Base-by-base conservation (phyloP, 2,797 vertebrate species). In the Phoebastria nigripes region DNA sequence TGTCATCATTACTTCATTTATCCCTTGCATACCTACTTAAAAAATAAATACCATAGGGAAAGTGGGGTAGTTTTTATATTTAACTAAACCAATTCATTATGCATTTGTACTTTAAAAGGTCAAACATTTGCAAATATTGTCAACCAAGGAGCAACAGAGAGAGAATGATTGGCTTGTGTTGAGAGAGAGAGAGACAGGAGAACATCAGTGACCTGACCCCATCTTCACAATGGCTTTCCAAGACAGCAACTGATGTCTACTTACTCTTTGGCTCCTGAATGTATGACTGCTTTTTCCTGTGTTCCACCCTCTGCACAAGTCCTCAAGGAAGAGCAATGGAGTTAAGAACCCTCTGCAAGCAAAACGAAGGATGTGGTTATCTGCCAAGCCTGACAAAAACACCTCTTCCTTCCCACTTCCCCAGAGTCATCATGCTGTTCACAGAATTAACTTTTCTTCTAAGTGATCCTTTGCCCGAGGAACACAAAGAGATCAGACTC, bases 161-260 rank as follows among this genome's bases (percentile, higher is more conserved):
- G 10, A 47, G 35, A 54, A 54, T 1, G 4, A 49, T 11, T 1
- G 2, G 22, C 35, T 33, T 24, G 10, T 13, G 5, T 15, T 19
- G 52, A 66, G 37, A 37, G 41, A 35, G 5, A n/a, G 52, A 35
- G 4, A 35, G 63, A n/a, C 9, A 35, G 29, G 15, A 73, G 62
- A 62, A 42, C 39, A 29, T 15, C 29, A 31, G 51, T 12, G 41
- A 73, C 11, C 37, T 24, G 37, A 82, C 46, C 29, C 37, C 71
- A 17, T 24, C 66, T 51, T 58, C 54, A 24, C 55, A 10, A 5
- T 39, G 66, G 35, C 29, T 69, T 58, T 70, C 56, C 56, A 78
- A 35, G 55, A 16, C 44, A 47, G 25, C 54, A 46, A 6, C 44
- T n/a, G 3, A 39, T 41, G 29, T 7, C 44, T 28, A 25, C 62